Evolutionary conservation across 2,797 vertebrate species (phyloP).

Genomic region (Gallirallus australis): DNA sequence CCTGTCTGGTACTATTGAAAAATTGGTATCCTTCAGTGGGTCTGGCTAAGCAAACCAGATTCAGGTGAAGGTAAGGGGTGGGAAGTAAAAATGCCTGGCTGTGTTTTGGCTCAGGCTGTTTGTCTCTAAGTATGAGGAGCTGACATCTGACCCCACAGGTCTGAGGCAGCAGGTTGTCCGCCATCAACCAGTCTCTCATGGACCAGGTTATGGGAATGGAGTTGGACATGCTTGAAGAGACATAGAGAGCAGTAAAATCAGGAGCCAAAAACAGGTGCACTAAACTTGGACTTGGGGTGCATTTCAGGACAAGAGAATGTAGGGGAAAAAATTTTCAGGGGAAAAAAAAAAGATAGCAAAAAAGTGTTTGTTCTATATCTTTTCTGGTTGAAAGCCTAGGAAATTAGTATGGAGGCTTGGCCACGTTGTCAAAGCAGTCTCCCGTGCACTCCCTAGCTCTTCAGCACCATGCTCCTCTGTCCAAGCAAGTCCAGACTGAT

Average conservation of each 20-base stretch:
- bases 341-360: not conserved
- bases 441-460: accelerated
- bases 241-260: not conserved
- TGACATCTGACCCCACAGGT: not conserved
- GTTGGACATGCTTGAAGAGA: not conserved
- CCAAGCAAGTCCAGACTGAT: not conserved
- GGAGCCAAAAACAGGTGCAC: not conserved
- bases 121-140: not conserved
- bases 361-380: not conserved
- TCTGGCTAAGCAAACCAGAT: not conserved
- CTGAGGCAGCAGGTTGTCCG: not conserved
- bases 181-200: accelerated
- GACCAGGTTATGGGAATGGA: not conserved
- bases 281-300: not conserved
- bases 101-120: not conserved
- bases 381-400: not conserved
- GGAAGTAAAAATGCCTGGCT: not conserved
- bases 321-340: not conserved
- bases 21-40: not conserved
- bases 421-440: not conserved
- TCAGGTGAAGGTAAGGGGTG: not conserved
- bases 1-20: not conserved
- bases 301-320: not conserved
- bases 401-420: not conserved
- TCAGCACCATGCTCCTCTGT: not conserved